A percentile compares a stretch with the other conserved stretches of the same genome.
Conservation (phyloP, 2,797 vertebrate genomes). For the Etheostoma perlongum region DNA sequence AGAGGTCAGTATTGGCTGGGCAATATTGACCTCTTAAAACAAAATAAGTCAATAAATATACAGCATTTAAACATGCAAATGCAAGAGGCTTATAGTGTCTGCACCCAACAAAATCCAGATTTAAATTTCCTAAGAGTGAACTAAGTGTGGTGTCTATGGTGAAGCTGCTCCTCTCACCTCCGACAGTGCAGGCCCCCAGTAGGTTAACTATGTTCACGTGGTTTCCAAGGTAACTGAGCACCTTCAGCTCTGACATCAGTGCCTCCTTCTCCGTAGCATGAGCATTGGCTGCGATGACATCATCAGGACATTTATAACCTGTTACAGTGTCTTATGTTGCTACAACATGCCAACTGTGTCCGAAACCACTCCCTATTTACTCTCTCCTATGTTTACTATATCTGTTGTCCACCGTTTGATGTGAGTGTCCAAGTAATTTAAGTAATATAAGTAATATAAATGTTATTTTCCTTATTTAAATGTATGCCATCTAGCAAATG, state of each 20-base stretch:
- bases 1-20: slow-evolving; percentile 21
- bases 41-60: slow-evolving; percentile 21
- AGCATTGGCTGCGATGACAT: slow-evolving; percentile 89
- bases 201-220: slow-evolving; percentile 98
- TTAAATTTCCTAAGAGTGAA: background rate
- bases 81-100: background rate
- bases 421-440: background rate
- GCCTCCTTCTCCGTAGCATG: slow-evolving; percentile 96
- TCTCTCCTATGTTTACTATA: too few species aligned
- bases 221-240: slow-evolving; percentile 97
- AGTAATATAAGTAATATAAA: background rate
- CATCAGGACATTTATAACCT: slow-evolving; percentile 32
- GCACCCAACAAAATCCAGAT: background rate
- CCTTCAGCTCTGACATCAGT: slow-evolving; percentile 98
- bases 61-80: background rate
- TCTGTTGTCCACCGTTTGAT: background rate
- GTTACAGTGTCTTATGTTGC: background rate
- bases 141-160: background rate
- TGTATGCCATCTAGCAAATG: background rate
- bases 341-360: background rate
- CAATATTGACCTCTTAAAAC: slow-evolving; percentile 20
- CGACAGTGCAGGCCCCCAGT: slow-evolving; percentile 95
- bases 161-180: slow-evolving; percentile 84
- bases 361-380: background rate
- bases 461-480: background rate